These are phyloP conservation scores for Loriculus beryllinus DNA, from an alignment of 2,797 vertebrate genomes.

Conservation along the genomic window DNA sequence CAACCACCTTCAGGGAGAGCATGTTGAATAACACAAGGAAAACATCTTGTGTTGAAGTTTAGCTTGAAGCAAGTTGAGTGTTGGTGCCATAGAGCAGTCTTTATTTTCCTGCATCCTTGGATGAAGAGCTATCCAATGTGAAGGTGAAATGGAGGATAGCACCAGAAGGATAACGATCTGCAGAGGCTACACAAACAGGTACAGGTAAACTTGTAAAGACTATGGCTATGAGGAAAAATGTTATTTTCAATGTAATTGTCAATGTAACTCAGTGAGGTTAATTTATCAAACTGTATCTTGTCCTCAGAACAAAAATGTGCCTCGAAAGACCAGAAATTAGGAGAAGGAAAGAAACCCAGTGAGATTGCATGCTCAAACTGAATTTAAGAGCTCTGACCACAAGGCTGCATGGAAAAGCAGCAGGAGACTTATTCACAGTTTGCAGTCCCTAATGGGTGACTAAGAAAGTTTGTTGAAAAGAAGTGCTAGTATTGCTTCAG, in stretches of 20 bases:
- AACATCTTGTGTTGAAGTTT: not conserved
- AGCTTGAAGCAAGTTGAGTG: not conserved
- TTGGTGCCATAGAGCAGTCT: not conserved
- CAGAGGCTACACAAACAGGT: not conserved
- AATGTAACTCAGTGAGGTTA: not conserved
- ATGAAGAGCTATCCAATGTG: not conserved
- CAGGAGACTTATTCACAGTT: not conserved
- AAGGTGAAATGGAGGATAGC: not conserved
- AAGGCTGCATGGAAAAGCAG: not conserved
- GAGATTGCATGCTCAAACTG: not conserved
- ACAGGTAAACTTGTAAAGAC: not conserved
- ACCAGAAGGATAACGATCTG: not conserved
- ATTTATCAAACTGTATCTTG: not conserved
- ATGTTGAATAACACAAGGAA: accelerated
- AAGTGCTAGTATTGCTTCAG: not conserved
- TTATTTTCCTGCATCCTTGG: not conserved
- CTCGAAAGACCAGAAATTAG: not conserved
- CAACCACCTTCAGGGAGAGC: accelerated
- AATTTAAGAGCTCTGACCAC: not conserved
- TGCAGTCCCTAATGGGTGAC: not conserved
- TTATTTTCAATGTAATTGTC: not conserved
- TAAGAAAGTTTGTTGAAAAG: not conserved
- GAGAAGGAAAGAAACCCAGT: not conserved
- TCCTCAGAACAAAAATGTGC: not conserved
- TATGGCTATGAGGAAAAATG: not conserved